Evolutionary conservation across 2,113 vertebrate genomes (phyloP).

Genomic region (Sinosuthora webbiana): DNA sequence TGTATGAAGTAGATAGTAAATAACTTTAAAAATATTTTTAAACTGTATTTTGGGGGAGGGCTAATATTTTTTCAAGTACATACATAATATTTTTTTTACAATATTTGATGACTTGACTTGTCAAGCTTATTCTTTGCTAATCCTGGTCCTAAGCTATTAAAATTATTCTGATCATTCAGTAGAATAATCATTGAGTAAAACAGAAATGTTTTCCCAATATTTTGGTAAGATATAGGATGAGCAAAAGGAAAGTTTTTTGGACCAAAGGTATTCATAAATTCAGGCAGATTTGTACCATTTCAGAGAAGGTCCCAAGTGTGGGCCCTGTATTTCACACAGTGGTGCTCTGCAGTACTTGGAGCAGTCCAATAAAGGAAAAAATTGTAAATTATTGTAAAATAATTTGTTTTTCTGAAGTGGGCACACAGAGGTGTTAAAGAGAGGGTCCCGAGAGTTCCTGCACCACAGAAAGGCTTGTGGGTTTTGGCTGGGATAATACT

Average conservation of each 20-base stretch:
- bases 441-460: background rate
- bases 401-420: background rate
- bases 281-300: background rate
- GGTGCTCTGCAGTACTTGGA: background rate
- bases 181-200: background rate
- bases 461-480: rapidly evolving
- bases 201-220: background rate
- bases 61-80: background rate
- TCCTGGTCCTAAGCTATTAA: background rate
- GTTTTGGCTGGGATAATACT: background rate
- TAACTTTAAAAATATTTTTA: background rate
- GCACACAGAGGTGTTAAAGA: background rate
- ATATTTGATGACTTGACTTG: background rate
- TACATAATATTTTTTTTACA: background rate
- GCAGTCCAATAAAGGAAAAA: background rate
- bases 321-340: background rate
- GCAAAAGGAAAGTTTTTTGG: background rate
- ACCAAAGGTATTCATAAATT: background rate
- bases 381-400: background rate
- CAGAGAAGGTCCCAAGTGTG: background rate
- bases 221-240: background rate
- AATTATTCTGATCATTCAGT: background rate
- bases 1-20: background rate
- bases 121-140: background rate
- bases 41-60: rapidly evolving